A percentile compares a stretch with the other conserved stretches of the same genome.
Conservation (phyloP, 2,797 vertebrate genomes). For the Moxostoma hubbsi region DNA sequence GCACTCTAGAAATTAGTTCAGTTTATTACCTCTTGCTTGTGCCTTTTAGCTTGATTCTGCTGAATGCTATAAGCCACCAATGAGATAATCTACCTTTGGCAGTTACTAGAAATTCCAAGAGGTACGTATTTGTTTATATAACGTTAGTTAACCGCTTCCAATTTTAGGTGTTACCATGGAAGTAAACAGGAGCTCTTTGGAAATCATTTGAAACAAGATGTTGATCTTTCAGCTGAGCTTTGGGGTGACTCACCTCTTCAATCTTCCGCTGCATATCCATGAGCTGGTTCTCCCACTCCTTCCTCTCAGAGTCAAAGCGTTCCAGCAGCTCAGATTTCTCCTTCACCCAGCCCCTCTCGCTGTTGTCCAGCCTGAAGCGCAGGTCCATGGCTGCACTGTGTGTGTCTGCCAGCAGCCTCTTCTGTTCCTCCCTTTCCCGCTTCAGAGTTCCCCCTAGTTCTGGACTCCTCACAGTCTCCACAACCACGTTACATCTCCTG, state of each 20-base stretch:
- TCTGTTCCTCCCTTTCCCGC: conserved; percentile 79
- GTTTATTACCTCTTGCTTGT: neutral
- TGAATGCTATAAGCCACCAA: neutral
- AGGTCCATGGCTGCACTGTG: conserved; percentile 87
- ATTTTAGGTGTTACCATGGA: conserved; percentile 22
- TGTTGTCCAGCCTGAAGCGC: conserved; percentile 84
- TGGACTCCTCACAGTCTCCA: conserved; percentile 64
- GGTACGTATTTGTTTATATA: conserved; percentile 13
- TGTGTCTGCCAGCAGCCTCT: conserved; percentile 77
- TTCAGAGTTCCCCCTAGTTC: conserved; percentile 70
- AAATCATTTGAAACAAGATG: conserved; percentile 17
- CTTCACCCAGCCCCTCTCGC: conserved; percentile 85
- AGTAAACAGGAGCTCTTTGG: conserved; percentile 6
- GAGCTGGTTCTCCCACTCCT: conserved; percentile 95
- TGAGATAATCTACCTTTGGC: conserved; percentile 30
- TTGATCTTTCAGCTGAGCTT: conserved; percentile 9
- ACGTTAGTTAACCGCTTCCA: conserved; percentile 5
- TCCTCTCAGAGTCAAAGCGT: conserved; percentile 92
- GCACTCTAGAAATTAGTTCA: too few species aligned
- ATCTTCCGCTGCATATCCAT: conserved; percentile 96
- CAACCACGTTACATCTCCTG: conserved; percentile 69
- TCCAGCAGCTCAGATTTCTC: conserved; percentile 93
- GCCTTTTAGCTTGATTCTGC: neutral
- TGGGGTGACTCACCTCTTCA: conserved; percentile 84
- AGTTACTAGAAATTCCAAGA: conserved; percentile 31